Percentiles rank a stretch among this genome's conserved stretches.
Conservation (phyloP, 2,888 invertebrate genomes). For the Stenodema calcarata region DNA sequence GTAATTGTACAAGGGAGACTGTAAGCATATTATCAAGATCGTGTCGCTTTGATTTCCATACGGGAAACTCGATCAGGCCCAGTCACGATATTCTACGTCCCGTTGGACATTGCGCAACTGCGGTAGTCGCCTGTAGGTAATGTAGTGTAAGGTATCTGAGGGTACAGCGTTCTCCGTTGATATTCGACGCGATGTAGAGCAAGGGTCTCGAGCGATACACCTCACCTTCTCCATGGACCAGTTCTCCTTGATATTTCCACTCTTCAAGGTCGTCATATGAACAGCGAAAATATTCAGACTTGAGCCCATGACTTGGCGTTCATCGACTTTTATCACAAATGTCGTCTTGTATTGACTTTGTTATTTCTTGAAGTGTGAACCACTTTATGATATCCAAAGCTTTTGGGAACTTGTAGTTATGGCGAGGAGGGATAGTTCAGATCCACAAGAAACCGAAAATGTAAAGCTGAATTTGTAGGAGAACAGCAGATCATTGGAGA, state of each 20-base stretch:
- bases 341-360: too few relatives aligned
- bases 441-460: too few relatives aligned
- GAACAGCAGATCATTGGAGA: too few relatives aligned
- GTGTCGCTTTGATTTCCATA: neutral
- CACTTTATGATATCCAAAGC: too few relatives aligned
- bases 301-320: too few relatives aligned
- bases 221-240: neutral
- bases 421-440: too few relatives aligned
- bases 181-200: neutral
- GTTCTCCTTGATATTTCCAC: neutral
- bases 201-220: neutral
- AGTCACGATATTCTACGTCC: neutral
- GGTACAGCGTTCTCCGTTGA: neutral
- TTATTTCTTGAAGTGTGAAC: too few relatives aligned
- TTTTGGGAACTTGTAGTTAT: too few relatives aligned
- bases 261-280: neutral
- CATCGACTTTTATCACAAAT: neutral
- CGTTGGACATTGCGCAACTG: neutral
- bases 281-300: neutral
- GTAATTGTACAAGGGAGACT: neutral
- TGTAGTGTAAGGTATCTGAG: too few relatives aligned
- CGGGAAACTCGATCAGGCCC: neutral
- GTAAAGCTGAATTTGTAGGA: too few relatives aligned
- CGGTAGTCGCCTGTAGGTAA: neutral
- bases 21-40: neutral